Evolutionary conservation across 2,888 invertebrate species (phyloP), one percentile per base, ranked within the genome.

Genomic region (Caenorhabditis sinica): DNA sequence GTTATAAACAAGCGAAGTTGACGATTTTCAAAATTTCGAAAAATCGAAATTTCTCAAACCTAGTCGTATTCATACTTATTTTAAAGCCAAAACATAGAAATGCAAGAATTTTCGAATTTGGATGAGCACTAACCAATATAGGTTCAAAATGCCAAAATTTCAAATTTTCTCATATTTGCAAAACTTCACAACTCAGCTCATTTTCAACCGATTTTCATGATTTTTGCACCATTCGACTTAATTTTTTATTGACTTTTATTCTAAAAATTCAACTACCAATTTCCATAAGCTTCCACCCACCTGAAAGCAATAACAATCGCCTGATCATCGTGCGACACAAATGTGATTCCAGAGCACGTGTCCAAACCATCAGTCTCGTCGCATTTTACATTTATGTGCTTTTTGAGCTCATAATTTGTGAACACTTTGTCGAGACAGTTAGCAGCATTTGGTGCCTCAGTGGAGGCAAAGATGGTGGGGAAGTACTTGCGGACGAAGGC

Each of bases 401-500:
- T 69, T 45, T 49, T 43, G 8, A 89, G 77, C 69, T 85, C 81
- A 11, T 80, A 84, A 43, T 88, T 84, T 0, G 61, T 15, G 58
- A 88, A 89, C 33, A 80, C 71, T 61, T 86, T 82, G 20, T 83
- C 66, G 23, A 89, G 30, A 63, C 90, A 90, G 20, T 61, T 58
- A 0, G 85, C 60, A 4, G 90, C 88, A 53, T 87, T 61, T 43
- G 77, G 77, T 17, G 84, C 85, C 28, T 90, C 88, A 2, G 90
- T 88, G 5, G 87, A 83, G 1, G 89, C 87, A 23, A 86, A 82
- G 5, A 90, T 63, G 0, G 85, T 83, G n/a, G 89, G 81, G n/a
- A 89, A 85, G 36, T 84, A 82, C n/a, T 82, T 76, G 13, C 89
- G 81, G n/a, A 81, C 86, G 68, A 86, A 89, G 11, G 63, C 75